These are phyloP conservation scores for Cardiocondyla obscurior DNA, from an alignment of 1,140 invertebrate species.

Conservation along the genomic window DNA sequence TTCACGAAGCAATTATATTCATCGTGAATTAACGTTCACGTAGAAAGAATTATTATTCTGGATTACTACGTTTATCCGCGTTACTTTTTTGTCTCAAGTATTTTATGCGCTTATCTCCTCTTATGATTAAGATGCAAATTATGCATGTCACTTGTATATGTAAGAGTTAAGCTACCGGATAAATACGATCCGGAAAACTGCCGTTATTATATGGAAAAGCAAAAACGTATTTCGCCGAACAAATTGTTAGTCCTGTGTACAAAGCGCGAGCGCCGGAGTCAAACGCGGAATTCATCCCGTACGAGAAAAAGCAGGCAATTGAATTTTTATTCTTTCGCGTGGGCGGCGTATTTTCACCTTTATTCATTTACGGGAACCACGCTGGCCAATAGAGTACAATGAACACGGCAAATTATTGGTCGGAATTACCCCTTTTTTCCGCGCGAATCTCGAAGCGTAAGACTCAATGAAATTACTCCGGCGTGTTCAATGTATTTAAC, in stretches of 20 bases:
- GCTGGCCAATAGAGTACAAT: constrained; percentile 35
- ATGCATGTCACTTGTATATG: not conserved
- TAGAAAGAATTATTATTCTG: not conserved
- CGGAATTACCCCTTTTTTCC: constrained; percentile 9
- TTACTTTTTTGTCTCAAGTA: not conserved
- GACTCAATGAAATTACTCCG: constrained; percentile 13
- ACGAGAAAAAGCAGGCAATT: constrained; percentile 30
- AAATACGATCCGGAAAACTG: constrained; percentile 3
- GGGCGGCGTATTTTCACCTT: constrained; percentile 31
- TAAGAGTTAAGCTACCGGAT: not conserved
- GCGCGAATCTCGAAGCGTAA: constrained; percentile 29
- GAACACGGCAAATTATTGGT: constrained; percentile 49
- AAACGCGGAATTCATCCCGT: constrained; percentile 24
- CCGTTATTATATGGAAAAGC: not conserved
- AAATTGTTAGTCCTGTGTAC: not conserved
- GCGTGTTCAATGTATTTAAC: not conserved
- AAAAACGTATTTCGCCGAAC: not conserved
- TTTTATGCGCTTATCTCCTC: not conserved
- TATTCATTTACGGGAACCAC: constrained; percentile 50
- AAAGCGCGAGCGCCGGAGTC: not conserved
- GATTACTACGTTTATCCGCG: not conserved
- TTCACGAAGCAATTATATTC: no score
- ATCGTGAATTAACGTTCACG: no score
- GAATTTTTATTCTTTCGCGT: constrained; percentile 46
- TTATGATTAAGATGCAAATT: not conserved